Conservation (phyloP, 2,113 vertebrate genomes). For the Ptilorrhoa leucosticta region DNA sequence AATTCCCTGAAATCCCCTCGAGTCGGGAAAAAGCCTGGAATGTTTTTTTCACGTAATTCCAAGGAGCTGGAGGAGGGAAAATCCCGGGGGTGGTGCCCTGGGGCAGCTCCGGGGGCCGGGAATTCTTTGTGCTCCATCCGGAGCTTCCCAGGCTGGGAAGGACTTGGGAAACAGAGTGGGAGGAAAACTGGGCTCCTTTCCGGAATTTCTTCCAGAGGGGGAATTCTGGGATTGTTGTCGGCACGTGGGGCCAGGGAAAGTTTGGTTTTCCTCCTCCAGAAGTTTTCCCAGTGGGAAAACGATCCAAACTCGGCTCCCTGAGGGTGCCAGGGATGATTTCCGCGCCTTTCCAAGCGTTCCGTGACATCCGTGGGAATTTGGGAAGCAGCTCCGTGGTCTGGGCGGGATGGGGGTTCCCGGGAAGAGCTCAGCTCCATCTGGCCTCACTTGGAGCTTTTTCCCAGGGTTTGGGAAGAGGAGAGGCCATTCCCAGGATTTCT, state of each 20-base stretch:
- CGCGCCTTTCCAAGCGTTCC: accelerated
- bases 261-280: background rate
- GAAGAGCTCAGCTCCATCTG: background rate
- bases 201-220: background rate
- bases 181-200: background rate
- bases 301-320: background rate
- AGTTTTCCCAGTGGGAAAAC: background rate
- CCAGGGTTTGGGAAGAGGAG: background rate
- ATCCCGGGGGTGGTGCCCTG: background rate
- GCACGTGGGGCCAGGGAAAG: background rate
- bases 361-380: accelerated
- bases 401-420: background rate
- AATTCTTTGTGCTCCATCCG: background rate
- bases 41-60: accelerated
- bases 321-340: background rate
- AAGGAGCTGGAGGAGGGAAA: background rate
- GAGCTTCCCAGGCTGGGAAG: background rate
- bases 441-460: background rate
- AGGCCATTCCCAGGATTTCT: background rate
- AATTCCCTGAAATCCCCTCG: background rate
- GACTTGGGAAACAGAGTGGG: constrained; percentile 10
- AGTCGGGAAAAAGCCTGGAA: background rate
- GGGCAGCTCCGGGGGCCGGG: background rate
- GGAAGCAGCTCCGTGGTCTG: background rate
- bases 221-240: background rate